Evolutionary conservation across 2,797 vertebrate species (phyloP).

Genomic region (Cygnus olor): DNA sequence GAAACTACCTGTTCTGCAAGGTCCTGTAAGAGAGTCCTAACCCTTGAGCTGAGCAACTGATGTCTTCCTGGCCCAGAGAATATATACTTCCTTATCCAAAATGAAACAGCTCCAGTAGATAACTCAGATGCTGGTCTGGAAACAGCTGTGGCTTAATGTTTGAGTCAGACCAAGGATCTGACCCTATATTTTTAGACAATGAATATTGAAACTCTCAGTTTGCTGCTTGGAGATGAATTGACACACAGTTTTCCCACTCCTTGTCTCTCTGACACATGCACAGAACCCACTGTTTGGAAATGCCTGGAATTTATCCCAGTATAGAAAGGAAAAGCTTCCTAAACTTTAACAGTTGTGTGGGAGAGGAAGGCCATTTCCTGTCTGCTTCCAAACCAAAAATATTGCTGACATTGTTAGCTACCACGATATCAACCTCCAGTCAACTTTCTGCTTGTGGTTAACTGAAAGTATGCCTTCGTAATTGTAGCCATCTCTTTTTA

Average conservation of each 20-base stretch:
- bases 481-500: not conserved
- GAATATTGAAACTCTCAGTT: not conserved
- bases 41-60: not conserved
- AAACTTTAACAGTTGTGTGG: not conserved
- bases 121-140: not conserved
- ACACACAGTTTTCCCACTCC: not conserved
- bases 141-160: not conserved
- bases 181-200: not conserved
- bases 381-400: not conserved
- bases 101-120: not conserved
- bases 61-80: not conserved
- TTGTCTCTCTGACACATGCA: not conserved
- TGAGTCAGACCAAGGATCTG: not conserved
- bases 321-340: not conserved
- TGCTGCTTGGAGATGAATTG: not conserved
- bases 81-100: not conserved
- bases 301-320: not conserved
- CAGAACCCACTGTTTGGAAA: not conserved
- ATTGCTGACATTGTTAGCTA: not conserved
- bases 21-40: not conserved
- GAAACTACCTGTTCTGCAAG: not conserved
- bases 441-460: not conserved
- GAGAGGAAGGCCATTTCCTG: not conserved
- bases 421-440: not conserved
- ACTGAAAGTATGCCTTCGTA: not conserved